Evolutionary conservation across 2,113 vertebrate genomes (phyloP), one percentile per base, ranked within the genome.

Genomic region (Dicaeum eximium): DNA sequence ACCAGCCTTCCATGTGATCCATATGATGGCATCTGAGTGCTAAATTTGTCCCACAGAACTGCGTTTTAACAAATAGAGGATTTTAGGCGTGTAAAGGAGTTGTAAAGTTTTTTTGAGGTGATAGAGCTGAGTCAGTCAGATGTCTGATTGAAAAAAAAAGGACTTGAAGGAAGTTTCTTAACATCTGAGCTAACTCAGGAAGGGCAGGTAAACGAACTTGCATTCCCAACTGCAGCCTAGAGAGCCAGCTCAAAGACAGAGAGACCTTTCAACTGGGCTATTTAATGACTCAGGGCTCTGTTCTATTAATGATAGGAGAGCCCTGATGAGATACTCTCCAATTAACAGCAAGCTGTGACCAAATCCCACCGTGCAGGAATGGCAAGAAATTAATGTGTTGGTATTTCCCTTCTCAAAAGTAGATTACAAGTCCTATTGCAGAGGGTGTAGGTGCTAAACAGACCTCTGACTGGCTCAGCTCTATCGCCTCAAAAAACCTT

Each of bases 1-100:
- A 73, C 96, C 79, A 96, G 67, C 73, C 44, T 96, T 97, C 96
- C 96, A 82, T 95, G 88, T 58, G 96, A 96, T 96, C 97, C 93
- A 83, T 92, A 90, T 96, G 97, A 97, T 95, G 86, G 87, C 47
- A 89, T 85, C 61, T 71, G 82, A 92, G 89, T 74, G 92, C 80
- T 94, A 81, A 88, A 96, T 97, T 95, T 95, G 88, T 89, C 57
- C 35, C 44, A 14, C 0, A 4, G 51, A 90, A 67, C 65, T 85
- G 40, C 57, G 78, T 95, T 96, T 96, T 91, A 66, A 89, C 61
- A 92, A 93, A 93, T 65, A 97, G 45, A 21, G 11, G 58, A 91
- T 90, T 93, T 96, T 86, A 38, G 38, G 38, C 38, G 12, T 38
- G 38, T 38, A 38, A 38, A 38, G 38, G 12, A 38, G 38, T 38